Percentiles rank a stretch among this genome's conserved stretches.
phyloP scores from a whole-genome alignment of 2,113 vertebrate species.

The Ailurus styani region DNA sequence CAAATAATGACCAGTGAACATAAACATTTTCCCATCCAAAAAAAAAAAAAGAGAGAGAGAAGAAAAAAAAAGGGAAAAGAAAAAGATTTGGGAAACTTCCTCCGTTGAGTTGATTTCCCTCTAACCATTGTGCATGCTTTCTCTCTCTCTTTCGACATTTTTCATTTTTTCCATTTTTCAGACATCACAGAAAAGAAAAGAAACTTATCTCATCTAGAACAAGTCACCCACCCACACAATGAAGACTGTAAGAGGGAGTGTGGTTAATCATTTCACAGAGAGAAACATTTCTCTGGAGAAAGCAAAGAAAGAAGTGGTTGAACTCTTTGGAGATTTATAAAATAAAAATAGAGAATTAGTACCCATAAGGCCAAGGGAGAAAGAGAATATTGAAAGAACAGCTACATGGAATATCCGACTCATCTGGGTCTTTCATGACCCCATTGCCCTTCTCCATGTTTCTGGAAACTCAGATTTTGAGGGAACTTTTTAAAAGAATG shows the following conservation, averaged over 20 bases:
- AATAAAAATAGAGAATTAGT: not conserved
- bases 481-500: not conserved
- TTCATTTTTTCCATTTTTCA: constrained; percentile 22
- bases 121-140: not conserved
- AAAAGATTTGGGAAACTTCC: not conserved
- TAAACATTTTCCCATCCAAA: not conserved
- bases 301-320: not conserved
- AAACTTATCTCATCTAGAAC: constrained; percentile 23
- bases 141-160: not conserved
- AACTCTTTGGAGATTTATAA: not conserved
- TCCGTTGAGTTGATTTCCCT: not conserved
- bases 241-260: not conserved
- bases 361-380: not conserved
- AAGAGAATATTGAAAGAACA: not conserved
- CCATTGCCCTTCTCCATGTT: rapidly evolving
- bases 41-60: too few relatives aligned
- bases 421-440: not conserved
- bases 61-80: not conserved
- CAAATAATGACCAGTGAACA: not conserved
- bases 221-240: not conserved
- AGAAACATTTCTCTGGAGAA: not conserved
- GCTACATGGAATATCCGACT: rapidly evolving
- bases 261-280: constrained; percentile 17
- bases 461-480: not conserved
- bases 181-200: constrained; percentile 55